phyloP scores from a whole-genome alignment of 2,888 invertebrate species.

The Acanthopleura granulata region DNA sequence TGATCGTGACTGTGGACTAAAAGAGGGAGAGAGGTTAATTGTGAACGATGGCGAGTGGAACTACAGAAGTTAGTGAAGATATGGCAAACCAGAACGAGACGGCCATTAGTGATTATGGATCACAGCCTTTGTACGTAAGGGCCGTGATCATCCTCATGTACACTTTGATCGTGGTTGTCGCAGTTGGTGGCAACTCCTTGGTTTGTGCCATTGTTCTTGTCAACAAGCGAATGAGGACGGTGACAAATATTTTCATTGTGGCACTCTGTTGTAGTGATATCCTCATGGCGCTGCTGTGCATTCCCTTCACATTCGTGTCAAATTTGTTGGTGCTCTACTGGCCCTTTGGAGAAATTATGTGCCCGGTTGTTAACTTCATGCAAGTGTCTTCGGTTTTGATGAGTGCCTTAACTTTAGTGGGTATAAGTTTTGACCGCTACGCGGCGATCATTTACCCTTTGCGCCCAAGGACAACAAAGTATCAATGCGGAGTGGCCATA shows the following conservation, averaged over 20 bases:
- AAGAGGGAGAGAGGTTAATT: too few relatives aligned
- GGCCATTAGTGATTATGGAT: neutral
- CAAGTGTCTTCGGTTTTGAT: constrained; percentile 76
- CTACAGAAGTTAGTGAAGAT: neutral
- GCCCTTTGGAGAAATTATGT: constrained; percentile 88
- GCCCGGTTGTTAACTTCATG: constrained; percentile 85
- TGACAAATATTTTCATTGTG: constrained; percentile 80
- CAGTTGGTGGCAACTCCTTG: constrained; percentile 71
- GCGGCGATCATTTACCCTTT: constrained; percentile 92
- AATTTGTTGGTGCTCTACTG: constrained; percentile 84
- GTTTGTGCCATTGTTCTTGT: constrained; percentile 90
- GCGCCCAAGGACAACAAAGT: constrained; percentile 83
- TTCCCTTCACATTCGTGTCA: constrained; percentile 77
- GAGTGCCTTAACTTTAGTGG: constrained; percentile 90
- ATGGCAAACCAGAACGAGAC: neutral
- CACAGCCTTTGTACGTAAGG: constrained; percentile 52
- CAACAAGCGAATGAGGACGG: constrained; percentile 88
- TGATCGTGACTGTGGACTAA: too few relatives aligned
- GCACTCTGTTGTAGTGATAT: constrained; percentile 70
- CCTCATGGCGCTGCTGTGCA: constrained; percentile 70
- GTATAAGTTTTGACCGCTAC: constrained; percentile 91
- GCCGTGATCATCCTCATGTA: constrained; percentile 70
- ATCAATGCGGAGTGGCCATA: constrained; percentile 79
- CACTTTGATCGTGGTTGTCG: constrained; percentile 68
- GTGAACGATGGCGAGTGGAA: too few relatives aligned